A percentile compares a stretch with the other conserved stretches of the same genome.
These are phyloP conservation scores for Eulithis testata DNA, from an alignment of 2,888 invertebrate species.

Conservation along the genomic window DNA sequence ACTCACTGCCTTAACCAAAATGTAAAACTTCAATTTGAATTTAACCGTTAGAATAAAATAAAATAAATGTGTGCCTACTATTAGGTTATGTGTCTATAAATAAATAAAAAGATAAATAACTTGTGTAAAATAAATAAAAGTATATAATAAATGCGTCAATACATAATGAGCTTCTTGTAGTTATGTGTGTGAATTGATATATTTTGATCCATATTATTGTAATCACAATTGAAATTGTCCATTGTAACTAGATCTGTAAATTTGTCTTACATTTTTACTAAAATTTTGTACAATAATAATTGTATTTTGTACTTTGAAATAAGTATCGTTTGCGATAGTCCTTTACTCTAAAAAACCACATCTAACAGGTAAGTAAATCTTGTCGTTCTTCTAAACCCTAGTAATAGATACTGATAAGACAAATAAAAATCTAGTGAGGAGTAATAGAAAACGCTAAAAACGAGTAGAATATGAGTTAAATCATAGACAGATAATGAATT, in stretches of 20 bases:
- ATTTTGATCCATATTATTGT: conserved; percentile 35
- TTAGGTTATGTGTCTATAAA: conserved; percentile 70
- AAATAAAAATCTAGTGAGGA: no score
- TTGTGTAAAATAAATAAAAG: conserved; percentile 59
- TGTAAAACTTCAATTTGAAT: conserved; percentile 30
- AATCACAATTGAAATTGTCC: conserved; percentile 34
- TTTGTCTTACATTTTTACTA: conserved; percentile 38
- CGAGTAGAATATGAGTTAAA: no score
- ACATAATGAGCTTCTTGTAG: conserved; percentile 72
- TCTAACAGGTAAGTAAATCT: not conserved
- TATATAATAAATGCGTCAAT: conserved; percentile 60
- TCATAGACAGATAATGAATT: no score
- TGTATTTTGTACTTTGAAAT: not conserved
- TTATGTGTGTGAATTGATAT: conserved; percentile 47
- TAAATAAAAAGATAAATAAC: conserved; percentile 56
- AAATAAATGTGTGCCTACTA: conserved; percentile 76
- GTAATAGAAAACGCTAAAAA: no score
- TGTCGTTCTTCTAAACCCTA: no score
- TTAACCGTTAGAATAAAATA: conserved; percentile 34
- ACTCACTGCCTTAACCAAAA: conserved; percentile 32
- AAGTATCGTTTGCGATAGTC: not conserved
- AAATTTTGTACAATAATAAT: conserved; percentile 16
- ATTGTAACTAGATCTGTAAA: conserved; percentile 37
- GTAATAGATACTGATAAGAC: no score
- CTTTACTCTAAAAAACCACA: not conserved